Evolutionary conservation across 2,888 invertebrate genomes (phyloP).

Genomic region (Holacanthella duospinosa): DNA sequence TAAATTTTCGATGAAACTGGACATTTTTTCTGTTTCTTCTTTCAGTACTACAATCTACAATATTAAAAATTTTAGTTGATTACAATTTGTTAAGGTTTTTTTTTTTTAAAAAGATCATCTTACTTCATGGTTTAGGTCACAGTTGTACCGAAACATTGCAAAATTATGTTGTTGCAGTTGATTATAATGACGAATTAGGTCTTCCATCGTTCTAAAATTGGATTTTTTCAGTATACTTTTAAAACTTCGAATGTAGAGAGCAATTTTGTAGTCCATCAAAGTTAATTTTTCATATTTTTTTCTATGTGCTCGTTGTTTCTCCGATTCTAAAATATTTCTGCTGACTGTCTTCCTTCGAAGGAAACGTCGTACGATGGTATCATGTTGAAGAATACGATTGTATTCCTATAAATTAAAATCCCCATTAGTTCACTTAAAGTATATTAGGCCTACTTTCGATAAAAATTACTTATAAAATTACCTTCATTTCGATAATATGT

Average conservation of each 20-base stretch:
- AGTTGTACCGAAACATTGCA: background rate
- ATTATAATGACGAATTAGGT: background rate
- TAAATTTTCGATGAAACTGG: background rate
- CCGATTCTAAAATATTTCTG: slow-evolving; percentile 19
- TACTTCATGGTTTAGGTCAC: background rate
- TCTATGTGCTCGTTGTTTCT: slow-evolving; percentile 18
- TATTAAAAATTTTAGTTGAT: too few relatives aligned
- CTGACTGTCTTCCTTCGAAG: slow-evolving; percentile 22
- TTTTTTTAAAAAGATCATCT: background rate
- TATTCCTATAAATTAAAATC: slow-evolving; percentile 13
- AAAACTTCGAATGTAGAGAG: background rate
- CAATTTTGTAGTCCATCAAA: slow-evolving; percentile 2
- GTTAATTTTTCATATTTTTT: slow-evolving; percentile 21
- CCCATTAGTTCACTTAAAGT: too few relatives aligned
- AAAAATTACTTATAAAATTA: background rate
- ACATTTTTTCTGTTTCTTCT: background rate
- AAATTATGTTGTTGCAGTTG: background rate
- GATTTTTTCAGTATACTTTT: background rate
- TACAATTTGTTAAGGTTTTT: too few relatives aligned
- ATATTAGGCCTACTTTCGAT: background rate
- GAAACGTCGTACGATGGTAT: slow-evolving; percentile 25
- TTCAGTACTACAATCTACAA: background rate
- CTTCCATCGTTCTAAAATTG: background rate
- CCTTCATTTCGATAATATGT: slow-evolving; percentile 28
- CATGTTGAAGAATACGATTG: slow-evolving; percentile 24